A percentile compares a stretch with the other conserved stretches of the same genome.
phyloP scores from a whole-genome alignment of 2,113 vertebrate species.

The Ammodytes marinus region DNA sequence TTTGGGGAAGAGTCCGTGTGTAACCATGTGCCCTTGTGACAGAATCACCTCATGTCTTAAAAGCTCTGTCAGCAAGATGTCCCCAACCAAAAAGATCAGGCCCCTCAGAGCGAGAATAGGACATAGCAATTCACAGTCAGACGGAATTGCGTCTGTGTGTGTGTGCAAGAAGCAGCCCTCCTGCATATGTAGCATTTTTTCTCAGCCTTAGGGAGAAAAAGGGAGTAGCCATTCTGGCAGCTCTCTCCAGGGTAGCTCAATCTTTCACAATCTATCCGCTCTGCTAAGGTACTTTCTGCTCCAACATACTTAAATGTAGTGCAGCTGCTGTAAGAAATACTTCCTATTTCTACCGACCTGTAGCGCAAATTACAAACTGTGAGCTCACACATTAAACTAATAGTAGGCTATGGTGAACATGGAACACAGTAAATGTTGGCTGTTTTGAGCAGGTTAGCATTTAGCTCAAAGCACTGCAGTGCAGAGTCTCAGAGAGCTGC shows the following conservation, averaged over 20 bases:
- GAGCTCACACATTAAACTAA: not conserved
- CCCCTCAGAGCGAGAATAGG: conserved; percentile 14
- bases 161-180: not conserved
- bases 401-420: not conserved
- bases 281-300: conserved; percentile 28
- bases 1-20: conserved; percentile 24
- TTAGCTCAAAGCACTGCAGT: not conserved
- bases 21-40: conserved; percentile 16
- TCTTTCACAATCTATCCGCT: conserved; percentile 26
- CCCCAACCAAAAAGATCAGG: conserved; percentile 37
- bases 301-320: not conserved
- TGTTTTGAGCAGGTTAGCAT: not conserved
- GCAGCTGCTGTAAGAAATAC: not conserved
- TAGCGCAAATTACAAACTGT: not conserved
- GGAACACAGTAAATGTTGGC: too few relatives aligned
- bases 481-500: not conserved
- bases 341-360: not conserved
- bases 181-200: conserved; percentile 32
- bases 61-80: conserved; percentile 53
- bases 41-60: conserved; percentile 24
- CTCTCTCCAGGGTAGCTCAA: conserved; percentile 32
- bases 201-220: conserved; percentile 16
- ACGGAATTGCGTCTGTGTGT: conserved; percentile 3
- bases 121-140: conserved; percentile 34
- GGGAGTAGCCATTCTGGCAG: conserved; percentile 22